Conservation (phyloP, 2,113 vertebrate species). For the Trematocara stigmaticum region DNA sequence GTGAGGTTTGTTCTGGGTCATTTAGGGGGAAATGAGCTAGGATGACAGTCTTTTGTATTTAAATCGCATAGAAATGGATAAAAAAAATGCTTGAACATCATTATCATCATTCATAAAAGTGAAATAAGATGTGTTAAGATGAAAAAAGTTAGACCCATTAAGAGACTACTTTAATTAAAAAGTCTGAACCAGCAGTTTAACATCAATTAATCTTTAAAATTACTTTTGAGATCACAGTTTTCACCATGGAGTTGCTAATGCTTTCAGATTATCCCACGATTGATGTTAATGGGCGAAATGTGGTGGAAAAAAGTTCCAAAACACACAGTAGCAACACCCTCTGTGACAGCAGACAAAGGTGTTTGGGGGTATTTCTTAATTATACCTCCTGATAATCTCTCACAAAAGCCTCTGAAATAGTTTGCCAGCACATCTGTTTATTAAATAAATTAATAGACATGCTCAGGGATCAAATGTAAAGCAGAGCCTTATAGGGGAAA, state of each 20-base stretch:
- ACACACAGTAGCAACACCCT: background rate
- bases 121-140: background rate
- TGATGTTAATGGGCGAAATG: background rate
- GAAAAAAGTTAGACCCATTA: background rate
- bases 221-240: background rate
- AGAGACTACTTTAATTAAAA: conserved; percentile 7
- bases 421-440: background rate
- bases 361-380: background rate
- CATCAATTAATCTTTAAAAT: conserved; percentile 23
- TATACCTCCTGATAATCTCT: background rate
- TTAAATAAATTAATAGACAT: background rate
- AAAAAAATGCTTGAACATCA: background rate
- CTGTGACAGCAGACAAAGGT: background rate
- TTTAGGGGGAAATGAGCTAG: conserved; percentile 25
- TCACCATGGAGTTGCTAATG: background rate
- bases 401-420: background rate
- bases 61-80: background rate
- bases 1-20: conserved; percentile 24
- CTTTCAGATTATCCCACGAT: background rate
- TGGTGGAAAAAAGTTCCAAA: background rate
- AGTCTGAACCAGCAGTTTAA: background rate
- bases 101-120: conserved; percentile 1
- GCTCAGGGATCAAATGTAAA: background rate
- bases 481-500: background rate
- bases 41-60: conserved; percentile 10